phyloP scores from a whole-genome alignment of 2,888 invertebrate species.

The Desoria tigrina region DNA sequence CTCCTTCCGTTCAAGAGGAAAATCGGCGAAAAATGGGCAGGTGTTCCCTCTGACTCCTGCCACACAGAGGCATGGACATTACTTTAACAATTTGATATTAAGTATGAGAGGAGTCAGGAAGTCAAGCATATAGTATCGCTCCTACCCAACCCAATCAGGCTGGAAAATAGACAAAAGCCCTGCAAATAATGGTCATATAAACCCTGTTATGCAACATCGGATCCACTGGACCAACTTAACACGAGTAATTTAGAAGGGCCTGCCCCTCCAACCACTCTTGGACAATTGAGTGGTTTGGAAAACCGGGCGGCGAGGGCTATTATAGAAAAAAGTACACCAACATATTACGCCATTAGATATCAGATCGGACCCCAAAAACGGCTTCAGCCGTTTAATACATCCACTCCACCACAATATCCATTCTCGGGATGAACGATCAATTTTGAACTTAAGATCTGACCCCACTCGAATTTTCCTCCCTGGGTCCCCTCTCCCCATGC shows the following conservation, averaged over 20 bases:
- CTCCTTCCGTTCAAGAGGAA: background rate
- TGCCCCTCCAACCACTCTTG: slow-evolving; percentile 1
- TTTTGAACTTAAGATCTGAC: slow-evolving; percentile 1
- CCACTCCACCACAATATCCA: no score
- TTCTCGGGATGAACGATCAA: background rate
- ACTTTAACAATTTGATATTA: background rate
- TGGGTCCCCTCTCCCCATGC: background rate
- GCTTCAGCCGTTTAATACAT: background rate
- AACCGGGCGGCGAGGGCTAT: background rate
- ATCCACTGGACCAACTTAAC: background rate
- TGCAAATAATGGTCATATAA: background rate
- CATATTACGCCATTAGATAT: background rate
- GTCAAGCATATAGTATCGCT: no score
- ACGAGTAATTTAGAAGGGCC: slow-evolving; percentile 3
- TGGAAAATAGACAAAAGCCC: slow-evolving; percentile 3
- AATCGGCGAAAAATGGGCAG: background rate
- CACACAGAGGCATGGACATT: no score
- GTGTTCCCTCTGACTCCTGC: background rate
- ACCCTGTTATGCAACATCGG: background rate
- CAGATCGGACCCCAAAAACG: background rate
- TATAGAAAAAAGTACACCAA: background rate
- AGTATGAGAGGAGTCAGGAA: background rate
- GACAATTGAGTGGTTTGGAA: slow-evolving; percentile 14
- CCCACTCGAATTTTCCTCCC: background rate
- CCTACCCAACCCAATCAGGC: no score